Evolutionary conservation across 2,113 vertebrate genomes (phyloP).

Genomic region (Pristiophorus japonicus): DNA sequence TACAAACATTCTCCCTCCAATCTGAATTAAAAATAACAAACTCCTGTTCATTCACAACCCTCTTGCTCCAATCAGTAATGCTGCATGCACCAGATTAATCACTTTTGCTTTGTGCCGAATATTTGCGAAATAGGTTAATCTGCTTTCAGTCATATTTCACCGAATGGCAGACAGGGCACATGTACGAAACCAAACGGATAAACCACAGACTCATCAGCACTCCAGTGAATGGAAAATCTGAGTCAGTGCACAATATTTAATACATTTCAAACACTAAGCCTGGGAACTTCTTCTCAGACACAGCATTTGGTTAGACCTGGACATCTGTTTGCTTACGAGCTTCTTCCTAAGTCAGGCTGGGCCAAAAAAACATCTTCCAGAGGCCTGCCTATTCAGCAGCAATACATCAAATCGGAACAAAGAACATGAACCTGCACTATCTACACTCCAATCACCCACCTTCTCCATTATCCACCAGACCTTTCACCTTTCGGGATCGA

Average conservation of each 20-base stretch:
- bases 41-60: slow-evolving; percentile 3
- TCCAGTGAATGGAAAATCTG: slow-evolving; percentile 35
- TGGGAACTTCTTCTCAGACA: slow-evolving; percentile 3
- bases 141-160: slow-evolving; percentile 34
- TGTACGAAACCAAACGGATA: slow-evolving; percentile 2
- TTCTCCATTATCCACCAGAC: neutral
- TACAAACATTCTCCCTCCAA: neutral
- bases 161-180: slow-evolving; percentile 9
- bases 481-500: neutral
- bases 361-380: neutral
- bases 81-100: neutral
- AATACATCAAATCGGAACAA: neutral
- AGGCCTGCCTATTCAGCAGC: neutral
- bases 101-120: neutral
- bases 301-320: slow-evolving; percentile 26
- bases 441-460: neutral
- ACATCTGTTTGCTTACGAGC: slow-evolving; percentile 15
- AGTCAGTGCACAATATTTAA: slow-evolving; percentile 21
- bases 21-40: slow-evolving; percentile 1
- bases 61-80: slow-evolving; percentile 1
- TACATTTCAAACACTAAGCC: slow-evolving; percentile 27
- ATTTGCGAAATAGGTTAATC: slow-evolving; percentile 31
- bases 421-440: neutral
- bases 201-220: slow-evolving; percentile 22
- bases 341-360: neutral